Conservation (phyloP, 2,888 invertebrate genomes). For the Plagodis dolabraria region DNA sequence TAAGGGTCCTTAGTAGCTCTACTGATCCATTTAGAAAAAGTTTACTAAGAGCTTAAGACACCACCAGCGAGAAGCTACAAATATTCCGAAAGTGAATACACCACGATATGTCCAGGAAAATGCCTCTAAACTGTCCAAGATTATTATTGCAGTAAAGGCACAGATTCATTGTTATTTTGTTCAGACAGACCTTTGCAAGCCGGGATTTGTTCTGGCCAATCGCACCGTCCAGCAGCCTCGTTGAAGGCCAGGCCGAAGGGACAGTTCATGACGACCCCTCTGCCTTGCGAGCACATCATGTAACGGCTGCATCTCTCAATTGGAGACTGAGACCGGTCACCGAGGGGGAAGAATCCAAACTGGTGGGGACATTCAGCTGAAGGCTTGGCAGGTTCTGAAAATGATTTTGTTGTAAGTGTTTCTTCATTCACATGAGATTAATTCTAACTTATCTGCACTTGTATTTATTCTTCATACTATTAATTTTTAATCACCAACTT, state of each 20-base stretch:
- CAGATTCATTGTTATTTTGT: too few species aligned
- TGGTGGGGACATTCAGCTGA: conserved; percentile 91
- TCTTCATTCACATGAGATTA: too few species aligned
- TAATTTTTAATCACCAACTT: too few species aligned
- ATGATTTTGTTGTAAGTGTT: too few species aligned
- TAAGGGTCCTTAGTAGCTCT: too few species aligned
- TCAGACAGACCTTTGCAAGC: conserved; percentile 86
- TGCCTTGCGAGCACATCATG: conserved; percentile 90
- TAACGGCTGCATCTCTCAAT: conserved; percentile 88
- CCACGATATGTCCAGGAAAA: neutral
- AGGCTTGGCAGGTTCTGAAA: conserved; percentile 86
- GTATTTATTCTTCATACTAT: too few species aligned
- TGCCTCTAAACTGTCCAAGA: neutral
- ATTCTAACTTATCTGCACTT: too few species aligned
- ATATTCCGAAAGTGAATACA: too few species aligned
- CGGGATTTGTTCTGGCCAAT: conserved; percentile 92
- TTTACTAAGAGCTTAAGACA: too few species aligned
- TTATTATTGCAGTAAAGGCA: neutral
- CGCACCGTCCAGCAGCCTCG: conserved; percentile 87
- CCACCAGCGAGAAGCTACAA: too few species aligned
- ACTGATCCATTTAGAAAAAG: too few species aligned
- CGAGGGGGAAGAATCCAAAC: conserved; percentile 88
- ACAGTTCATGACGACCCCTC: conserved; percentile 86
- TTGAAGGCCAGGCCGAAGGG: conserved; percentile 91
- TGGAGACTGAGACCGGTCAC: conserved; percentile 30